Percentiles rank a stretch among this genome's conserved stretches.
Conservation (phyloP, 2,888 invertebrate genomes). For the Polyommatus icarus region DNA sequence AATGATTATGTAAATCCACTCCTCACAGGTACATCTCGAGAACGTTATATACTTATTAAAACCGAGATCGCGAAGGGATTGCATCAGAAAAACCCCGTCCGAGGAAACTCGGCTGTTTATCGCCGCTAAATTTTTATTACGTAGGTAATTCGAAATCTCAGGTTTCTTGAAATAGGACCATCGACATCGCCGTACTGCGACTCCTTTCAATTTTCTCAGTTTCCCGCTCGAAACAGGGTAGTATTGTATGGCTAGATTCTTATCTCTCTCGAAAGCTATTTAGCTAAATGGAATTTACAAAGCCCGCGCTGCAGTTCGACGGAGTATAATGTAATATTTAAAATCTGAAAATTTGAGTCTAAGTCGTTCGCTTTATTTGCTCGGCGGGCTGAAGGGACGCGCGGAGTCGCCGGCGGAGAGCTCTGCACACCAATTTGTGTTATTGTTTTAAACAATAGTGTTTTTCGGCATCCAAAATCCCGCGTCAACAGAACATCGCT, state of each 20-base stretch:
- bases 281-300: slow-evolving; percentile 81
- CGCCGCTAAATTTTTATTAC: slow-evolving; percentile 69
- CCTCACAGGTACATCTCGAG: slow-evolving; percentile 77
- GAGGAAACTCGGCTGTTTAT: slow-evolving; percentile 63
- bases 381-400: slow-evolving; percentile 62
- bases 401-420: slow-evolving; percentile 41
- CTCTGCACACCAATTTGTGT: slow-evolving; percentile 16
- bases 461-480: slow-evolving; percentile 61
- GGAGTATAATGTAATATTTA: slow-evolving; percentile 79
- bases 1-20: slow-evolving; percentile 80
- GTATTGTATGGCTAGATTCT: slow-evolving; percentile 79
- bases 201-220: slow-evolving; percentile 81
- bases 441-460: slow-evolving; percentile 42
- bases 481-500: slow-evolving; percentile 61
- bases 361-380: slow-evolving; percentile 70
- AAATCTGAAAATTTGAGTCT: slow-evolving; percentile 76
- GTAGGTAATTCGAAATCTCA: slow-evolving; percentile 72
- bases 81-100: slow-evolving; percentile 69
- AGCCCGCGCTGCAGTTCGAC: slow-evolving; percentile 80
- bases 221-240: slow-evolving; percentile 70
- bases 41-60: slow-evolving; percentile 80
- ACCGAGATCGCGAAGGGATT: slow-evolving; percentile 75
- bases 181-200: slow-evolving; percentile 71
- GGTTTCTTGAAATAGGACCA: slow-evolving; percentile 74
- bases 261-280: slow-evolving; percentile 79